Evolutionary conservation across 37 sponge, comb jelly and placozoan genomes (phyloP).

Genomic region (Halichondria panicea): DNA sequence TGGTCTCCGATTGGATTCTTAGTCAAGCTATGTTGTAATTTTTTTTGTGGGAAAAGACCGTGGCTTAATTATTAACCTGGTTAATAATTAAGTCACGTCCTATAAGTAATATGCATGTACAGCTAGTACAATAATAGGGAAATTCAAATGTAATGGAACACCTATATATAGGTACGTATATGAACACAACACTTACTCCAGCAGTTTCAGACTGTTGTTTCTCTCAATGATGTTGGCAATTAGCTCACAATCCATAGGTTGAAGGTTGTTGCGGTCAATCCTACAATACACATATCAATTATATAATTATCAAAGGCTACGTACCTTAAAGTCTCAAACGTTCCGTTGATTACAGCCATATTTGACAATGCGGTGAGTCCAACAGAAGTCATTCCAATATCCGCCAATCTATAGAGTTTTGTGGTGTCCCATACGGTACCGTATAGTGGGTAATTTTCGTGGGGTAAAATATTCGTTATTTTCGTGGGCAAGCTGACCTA

Average conservation of each 20-base stretch:
- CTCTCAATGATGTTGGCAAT: slow-evolving; percentile 6
- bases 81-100: too few relatives aligned
- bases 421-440: too few relatives aligned
- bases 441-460: too few relatives aligned
- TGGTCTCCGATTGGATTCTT: slow-evolving; percentile 42
- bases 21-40: slow-evolving; percentile 9
- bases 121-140: neutral
- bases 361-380: slow-evolving; percentile 3
- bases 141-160: too few relatives aligned
- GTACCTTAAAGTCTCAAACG: slow-evolving; percentile 26
- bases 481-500: too few relatives aligned
- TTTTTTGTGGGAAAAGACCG: too few relatives aligned
- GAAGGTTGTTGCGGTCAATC: slow-evolving; percentile 16
- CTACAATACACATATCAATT: neutral
- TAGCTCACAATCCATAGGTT: neutral
- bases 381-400: neutral
- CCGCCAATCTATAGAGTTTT: neutral
- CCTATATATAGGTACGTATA: too few relatives aligned
- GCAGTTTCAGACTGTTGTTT: neutral
- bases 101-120: neutral
- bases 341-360: neutral
- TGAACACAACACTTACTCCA: slow-evolving; percentile 48
- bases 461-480: too few relatives aligned
- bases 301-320: too few relatives aligned
- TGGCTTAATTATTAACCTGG: too few relatives aligned